A percentile compares a stretch with the other conserved stretches of the same genome.
These are phyloP conservation scores for Gymnothorax reevesii DNA, from an alignment of 2,797 vertebrate species.

Conservation along the genomic window DNA sequence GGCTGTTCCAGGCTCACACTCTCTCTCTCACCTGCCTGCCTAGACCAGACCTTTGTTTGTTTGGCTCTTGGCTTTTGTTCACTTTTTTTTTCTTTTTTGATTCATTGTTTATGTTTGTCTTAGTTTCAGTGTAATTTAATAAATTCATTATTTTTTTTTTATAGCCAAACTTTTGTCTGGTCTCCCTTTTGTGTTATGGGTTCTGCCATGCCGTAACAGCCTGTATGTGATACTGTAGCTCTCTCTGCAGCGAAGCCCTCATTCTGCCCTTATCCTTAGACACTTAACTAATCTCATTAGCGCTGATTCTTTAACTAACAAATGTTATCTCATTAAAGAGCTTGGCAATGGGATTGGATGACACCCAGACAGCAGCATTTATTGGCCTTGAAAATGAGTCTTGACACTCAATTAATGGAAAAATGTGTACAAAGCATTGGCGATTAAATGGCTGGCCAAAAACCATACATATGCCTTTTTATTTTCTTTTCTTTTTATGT, in stretches of 20 bases:
- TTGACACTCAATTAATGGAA: slow-evolving; percentile 74
- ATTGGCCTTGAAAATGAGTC: slow-evolving; percentile 70
- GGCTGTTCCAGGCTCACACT: too few relatives aligned
- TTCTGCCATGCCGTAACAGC: too few relatives aligned
- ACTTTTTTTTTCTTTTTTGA: too few relatives aligned
- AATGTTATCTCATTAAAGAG: slow-evolving; percentile 78
- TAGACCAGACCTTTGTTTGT: too few relatives aligned
- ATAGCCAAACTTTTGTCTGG: too few relatives aligned
- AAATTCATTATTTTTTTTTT: too few relatives aligned
- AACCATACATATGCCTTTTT: slow-evolving; percentile 44
- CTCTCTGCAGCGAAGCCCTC: slow-evolving; percentile 6
- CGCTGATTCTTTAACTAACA: slow-evolving; percentile 77
- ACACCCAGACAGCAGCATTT: slow-evolving; percentile 79
- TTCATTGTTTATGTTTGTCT: too few relatives aligned
- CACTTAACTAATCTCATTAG: slow-evolving; percentile 68
- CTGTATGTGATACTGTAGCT: slow-evolving; percentile 54
- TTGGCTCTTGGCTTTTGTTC: too few relatives aligned
- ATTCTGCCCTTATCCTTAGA: slow-evolving; percentile 52
- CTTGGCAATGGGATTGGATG: slow-evolving; percentile 71
- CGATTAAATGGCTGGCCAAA: slow-evolving; percentile 70
- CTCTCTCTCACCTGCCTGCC: too few relatives aligned
- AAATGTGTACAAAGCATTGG: slow-evolving; percentile 51
- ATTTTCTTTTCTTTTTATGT: slow-evolving; percentile 57
- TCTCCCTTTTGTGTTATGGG: too few relatives aligned
- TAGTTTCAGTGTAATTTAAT: too few relatives aligned